Base-by-base conservation (phyloP, 2,113 vertebrate species). In the Otocyon megalotis region DNA sequence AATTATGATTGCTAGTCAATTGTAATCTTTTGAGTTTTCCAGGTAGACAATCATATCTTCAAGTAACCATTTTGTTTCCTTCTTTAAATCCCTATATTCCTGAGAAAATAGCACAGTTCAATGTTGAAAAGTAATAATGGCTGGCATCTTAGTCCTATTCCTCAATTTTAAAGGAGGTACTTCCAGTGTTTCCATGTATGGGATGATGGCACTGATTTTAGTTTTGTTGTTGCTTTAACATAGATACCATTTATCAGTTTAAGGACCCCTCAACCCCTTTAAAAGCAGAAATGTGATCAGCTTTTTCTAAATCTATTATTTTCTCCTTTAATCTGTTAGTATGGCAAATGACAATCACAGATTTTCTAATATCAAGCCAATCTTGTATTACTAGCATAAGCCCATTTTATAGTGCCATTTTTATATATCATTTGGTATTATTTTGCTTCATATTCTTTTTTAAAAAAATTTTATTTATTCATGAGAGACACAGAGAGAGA, bases 231-330 rank as follows among this genome's bases (percentile, higher is more conserved):
- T 76, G 37, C 48, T 76, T 76, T 50, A 88, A 71, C 62, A 50
- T 17, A 28, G 48, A 22, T 56, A 72, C 17, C 53, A 28, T 53
- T 85, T 85, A 54, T 35, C n/a, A 82, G 16, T 58, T 81, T 74
- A 82, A 88, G 9, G 12, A 82, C n/a, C 28, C 19, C 30, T 28
- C 8, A 7, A 22, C 12, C 19, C n/a, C 56, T 11, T 53, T 54
- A 3, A 88, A 74, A 76, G 37, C 37, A 93, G 11, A 22, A 91
- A 63, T 72, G 30, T 63, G 8, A 82, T 86, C 12, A 74, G 26
- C 30, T 88, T 84, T 94, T 80, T 76, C 65, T 82, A 76, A 79
- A 90, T 83, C 7, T 85, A 43, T 72, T 63, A 60, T 96, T 81
- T 82, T 43, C 50, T 84, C 16, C 67, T 83, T 69, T 35, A 83